These are phyloP conservation scores for Holotrichia oblita DNA, from an alignment of 1,140 invertebrate species.

Conservation along the genomic window DNA sequence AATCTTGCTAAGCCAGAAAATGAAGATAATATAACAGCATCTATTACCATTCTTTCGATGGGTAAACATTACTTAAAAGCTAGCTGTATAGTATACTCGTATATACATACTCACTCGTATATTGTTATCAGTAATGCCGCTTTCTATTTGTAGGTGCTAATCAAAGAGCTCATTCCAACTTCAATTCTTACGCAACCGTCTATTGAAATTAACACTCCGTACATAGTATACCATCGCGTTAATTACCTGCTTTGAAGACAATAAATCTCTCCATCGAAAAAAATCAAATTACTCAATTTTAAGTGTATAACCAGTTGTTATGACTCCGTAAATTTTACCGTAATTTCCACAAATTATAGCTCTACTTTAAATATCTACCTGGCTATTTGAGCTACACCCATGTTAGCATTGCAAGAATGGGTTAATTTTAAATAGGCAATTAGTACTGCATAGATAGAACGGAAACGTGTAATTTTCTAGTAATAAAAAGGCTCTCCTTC, in stretches of 20 bases:
- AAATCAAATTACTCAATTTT: conserved; percentile 35
- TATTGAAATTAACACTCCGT: conserved; percentile 21
- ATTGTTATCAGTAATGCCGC: not conserved
- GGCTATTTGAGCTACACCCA: conserved; percentile 29
- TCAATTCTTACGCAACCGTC: not conserved
- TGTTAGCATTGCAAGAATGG: conserved; percentile 31
- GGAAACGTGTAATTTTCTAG: conserved; percentile 11
- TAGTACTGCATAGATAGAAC: conserved; percentile 17
- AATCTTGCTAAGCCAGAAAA: too few species aligned
- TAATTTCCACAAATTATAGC: conserved; percentile 27
- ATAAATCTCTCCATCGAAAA: conserved; percentile 20
- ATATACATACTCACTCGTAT: not conserved
- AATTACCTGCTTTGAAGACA: conserved; percentile 25
- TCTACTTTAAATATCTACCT: conserved; percentile 19
- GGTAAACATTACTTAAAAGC: too few species aligned
- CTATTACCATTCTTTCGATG: too few species aligned
- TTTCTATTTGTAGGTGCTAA: conserved; percentile 27
- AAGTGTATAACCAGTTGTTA: conserved; percentile 15
- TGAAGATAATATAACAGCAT: too few species aligned
- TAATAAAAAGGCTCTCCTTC: not conserved
- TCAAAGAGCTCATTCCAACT: conserved; percentile 15
- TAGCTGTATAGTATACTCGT: too few species aligned
- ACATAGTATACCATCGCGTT: not conserved
- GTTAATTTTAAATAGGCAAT: conserved; percentile 18
- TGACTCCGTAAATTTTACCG: conserved; percentile 22